These are phyloP conservation scores for Pemphigus obesinymphae DNA, from an alignment of 1,140 invertebrate genomes.

Conservation along the genomic window DNA sequence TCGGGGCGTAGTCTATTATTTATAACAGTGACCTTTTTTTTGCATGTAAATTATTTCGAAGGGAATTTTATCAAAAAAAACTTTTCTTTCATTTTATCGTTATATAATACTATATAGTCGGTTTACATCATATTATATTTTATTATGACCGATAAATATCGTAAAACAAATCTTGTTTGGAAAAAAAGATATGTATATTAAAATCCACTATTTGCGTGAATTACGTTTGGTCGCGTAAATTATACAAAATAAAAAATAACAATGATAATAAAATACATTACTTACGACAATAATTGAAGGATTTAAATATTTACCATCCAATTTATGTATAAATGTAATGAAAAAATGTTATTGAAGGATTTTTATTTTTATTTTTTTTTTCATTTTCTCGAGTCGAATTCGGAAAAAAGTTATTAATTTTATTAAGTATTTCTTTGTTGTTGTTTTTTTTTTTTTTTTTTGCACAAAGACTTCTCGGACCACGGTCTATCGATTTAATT, in stretches of 20 bases:
- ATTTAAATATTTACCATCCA: not conserved
- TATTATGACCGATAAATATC: not conserved
- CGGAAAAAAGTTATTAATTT: not conserved
- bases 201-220: not conserved
- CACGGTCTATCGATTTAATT: not conserved
- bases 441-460: not conserved
- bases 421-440: too few species aligned
- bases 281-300: not conserved
- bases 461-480: not conserved
- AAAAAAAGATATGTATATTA: not conserved
- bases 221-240: not conserved
- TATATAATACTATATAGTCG: too few species aligned
- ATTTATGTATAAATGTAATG: not conserved
- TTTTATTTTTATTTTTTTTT: not conserved
- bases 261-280: not conserved
- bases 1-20: not conserved
- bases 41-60: not conserved
- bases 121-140: too few species aligned
- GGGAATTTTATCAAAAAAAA: not conserved
- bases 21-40: not conserved
- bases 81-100: not conserved
- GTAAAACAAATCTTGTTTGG: not conserved
- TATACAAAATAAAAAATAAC: too few species aligned
- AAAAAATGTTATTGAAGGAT: not conserved
- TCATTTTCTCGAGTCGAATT: not conserved